Base-by-base conservation (phyloP, 2,797 vertebrate species). In the Carapus acus region DNA sequence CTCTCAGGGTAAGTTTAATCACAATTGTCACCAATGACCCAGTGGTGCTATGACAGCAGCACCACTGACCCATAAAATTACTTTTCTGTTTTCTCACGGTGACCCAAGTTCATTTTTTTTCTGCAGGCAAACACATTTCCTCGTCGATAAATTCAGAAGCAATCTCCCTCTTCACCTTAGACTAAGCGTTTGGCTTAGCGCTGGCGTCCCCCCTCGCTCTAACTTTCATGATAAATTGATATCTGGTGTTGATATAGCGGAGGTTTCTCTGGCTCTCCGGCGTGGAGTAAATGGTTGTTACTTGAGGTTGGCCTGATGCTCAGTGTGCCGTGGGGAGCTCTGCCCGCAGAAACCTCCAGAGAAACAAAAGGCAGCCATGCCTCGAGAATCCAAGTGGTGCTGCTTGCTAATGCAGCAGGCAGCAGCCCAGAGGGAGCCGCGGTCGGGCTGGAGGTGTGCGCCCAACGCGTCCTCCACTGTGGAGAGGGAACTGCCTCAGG, bases 381-480 rank as follows among this genome's bases (percentile, higher is more conserved):
- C 62, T 46, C 24, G 44, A 65, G 55, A 61, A 49, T 64, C 27
- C 31, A 20, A 59, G 18, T 27, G 22, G 42, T n/a, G 56, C 37
- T 62, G 41, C 68, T 62, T 1, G 38, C 72, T 78, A 76, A 81
- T 78, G 73, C 78, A 76, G 54, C 44, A 60, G 45, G 20, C 37
- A 55, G 67, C 49, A 55, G 41, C 40, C 40, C 48, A 22, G 53
- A 73, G 58, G 60, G 24, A 27, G 71, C 62, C 54, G 62, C 46
- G 63, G 65, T 75, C 40, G 33, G 5, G 18, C 44, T 61, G 69
- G 73, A 62, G 48, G 57, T 72, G 63, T 76, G 51, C 40, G 61
- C 49, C 66, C 36, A 59, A 47, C 66, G 44, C 12, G n/a, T 11
- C 34, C 8, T 33, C 13, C 71, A 64, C 54, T n/a, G n/a, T n/a